Evolutionary conservation across 2,797 vertebrate species (phyloP).

Genomic region (Synaphobranchus kaupii): DNA sequence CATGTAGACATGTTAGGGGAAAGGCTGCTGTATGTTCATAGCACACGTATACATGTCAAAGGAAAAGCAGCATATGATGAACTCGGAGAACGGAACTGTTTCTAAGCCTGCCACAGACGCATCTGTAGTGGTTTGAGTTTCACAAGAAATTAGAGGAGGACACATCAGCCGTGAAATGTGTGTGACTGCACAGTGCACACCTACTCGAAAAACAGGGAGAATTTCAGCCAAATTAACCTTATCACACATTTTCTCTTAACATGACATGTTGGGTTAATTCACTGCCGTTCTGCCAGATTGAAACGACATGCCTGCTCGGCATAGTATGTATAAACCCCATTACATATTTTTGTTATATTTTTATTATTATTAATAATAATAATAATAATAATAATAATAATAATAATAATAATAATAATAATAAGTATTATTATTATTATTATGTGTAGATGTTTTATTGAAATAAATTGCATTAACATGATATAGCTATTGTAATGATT

Average conservation of each 20-base stretch:
- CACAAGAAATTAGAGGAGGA: background rate
- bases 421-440: no score
- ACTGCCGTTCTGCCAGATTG: background rate
- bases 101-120: background rate
- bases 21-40: no score
- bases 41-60: no score
- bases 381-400: background rate
- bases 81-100: background rate
- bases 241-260: background rate
- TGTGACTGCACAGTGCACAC: background rate
- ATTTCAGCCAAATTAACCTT: constrained; percentile 6
- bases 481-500: background rate
- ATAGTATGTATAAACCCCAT: background rate
- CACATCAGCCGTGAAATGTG: background rate
- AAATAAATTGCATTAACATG: background rate
- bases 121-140: background rate
- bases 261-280: background rate
- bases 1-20: no score
- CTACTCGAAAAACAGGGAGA: background rate
- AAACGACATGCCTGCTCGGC: background rate
- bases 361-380: no score
- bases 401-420: no score
- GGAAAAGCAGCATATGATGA: background rate
- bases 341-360: background rate
- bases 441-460: background rate